phyloP scores from a whole-genome alignment of 2,113 vertebrate species.

The Hirundichthys speculiger region DNA sequence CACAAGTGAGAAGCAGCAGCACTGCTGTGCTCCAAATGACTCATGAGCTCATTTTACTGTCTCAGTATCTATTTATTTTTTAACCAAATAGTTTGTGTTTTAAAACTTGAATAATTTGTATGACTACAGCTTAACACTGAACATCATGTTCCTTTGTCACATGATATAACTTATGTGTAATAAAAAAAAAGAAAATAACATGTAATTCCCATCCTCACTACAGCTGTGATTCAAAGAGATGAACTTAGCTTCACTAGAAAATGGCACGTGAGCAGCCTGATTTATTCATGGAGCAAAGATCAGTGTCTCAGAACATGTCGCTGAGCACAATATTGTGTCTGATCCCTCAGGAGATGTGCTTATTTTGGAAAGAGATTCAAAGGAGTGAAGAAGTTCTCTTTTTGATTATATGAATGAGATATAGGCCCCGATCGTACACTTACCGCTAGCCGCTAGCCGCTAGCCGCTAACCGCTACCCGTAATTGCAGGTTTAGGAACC shows the following conservation, averaged over 20 bases:
- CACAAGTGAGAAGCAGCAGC: conserved; percentile 15
- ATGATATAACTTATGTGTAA: too few relatives aligned
- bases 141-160: too few relatives aligned
- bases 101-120: neutral
- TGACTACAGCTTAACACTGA: neutral
- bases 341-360: conserved; percentile 34
- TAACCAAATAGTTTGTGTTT: too few relatives aligned
- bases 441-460: too few relatives aligned
- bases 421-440: too few relatives aligned
- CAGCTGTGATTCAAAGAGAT: conserved; percentile 16
- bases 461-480: too few relatives aligned
- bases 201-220: neutral
- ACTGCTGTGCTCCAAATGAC: neutral
- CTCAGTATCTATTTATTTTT: too few relatives aligned
- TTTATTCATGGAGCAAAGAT: conserved; percentile 47
- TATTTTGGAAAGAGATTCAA: too few relatives aligned
- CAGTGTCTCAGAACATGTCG: conserved; percentile 22
- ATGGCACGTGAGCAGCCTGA: conserved; percentile 31
- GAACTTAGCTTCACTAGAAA: conserved; percentile 18
- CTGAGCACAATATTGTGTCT: conserved; percentile 37
- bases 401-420: too few relatives aligned
- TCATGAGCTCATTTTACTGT: neutral
- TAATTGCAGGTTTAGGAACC: too few relatives aligned
- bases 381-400: too few relatives aligned
- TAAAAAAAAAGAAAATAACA: too few relatives aligned